Evolutionary conservation across 2,888 invertebrate species (phyloP).

Genomic region (Temnothorax rugatulus): DNA sequence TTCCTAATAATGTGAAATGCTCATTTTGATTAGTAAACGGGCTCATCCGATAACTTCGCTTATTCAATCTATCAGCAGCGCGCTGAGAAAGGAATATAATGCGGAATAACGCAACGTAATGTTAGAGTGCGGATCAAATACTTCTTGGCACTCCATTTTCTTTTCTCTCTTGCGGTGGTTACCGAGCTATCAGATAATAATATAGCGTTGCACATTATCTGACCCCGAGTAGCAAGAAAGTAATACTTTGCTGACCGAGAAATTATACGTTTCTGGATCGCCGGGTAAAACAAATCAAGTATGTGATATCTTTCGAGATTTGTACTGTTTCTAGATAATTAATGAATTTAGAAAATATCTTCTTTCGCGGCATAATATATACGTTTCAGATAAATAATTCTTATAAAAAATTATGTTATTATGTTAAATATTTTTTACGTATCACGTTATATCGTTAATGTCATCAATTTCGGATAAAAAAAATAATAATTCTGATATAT

Average conservation of each 20-base stretch:
- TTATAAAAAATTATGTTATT: neutral
- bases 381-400: neutral
- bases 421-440: neutral
- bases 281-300: constrained; percentile 45
- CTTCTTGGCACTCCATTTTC: constrained; percentile 51
- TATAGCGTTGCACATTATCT: constrained; percentile 46
- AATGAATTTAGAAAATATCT: neutral
- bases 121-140: constrained; percentile 37
- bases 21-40: constrained; percentile 23
- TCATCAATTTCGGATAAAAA: neutral
- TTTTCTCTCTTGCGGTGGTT: constrained; percentile 42
- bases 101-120: constrained; percentile 40
- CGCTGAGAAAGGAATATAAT: constrained; percentile 25
- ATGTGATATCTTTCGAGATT: constrained; percentile 21
- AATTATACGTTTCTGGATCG: constrained; percentile 47
- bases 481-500: neutral
- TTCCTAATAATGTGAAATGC: constrained; percentile 63
- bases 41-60: constrained; percentile 27
- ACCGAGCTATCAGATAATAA: constrained; percentile 50
- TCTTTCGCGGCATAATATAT: neutral
- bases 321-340: neutral
- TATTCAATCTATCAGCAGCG: constrained; percentile 22
- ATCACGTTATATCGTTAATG: neutral
- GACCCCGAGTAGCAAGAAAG: constrained; percentile 55
- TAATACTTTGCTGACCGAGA: constrained; percentile 53